These are phyloP conservation scores for Sylvilagus floridanus DNA, from an alignment of 2,797 vertebrate genomes.

Conservation along the genomic window DNA sequence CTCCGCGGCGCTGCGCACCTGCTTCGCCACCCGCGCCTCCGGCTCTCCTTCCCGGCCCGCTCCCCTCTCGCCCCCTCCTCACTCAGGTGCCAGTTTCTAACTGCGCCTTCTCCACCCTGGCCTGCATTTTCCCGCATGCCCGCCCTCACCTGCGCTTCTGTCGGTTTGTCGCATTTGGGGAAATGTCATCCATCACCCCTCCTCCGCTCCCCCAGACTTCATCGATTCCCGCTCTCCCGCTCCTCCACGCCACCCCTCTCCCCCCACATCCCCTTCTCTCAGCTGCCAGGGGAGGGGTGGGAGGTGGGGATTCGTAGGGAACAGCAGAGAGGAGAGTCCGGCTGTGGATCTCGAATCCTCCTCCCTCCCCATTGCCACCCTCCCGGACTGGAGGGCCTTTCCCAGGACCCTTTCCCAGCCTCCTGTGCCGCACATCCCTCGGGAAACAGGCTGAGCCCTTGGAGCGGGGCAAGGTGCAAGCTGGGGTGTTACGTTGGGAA, in stretches of 20 bases:
- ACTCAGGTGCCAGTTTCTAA: not conserved
- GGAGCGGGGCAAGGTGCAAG: not conserved
- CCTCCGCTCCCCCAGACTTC: not conserved
- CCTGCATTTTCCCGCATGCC: not conserved
- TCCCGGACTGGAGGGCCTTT: not conserved
- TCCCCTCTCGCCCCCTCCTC: not conserved
- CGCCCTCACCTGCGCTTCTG: not conserved
- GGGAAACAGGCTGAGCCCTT: not conserved
- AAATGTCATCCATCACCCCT: conserved; percentile 1
- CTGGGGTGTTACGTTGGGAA: not conserved
- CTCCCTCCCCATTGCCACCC: not conserved
- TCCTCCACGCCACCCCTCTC: not conserved
- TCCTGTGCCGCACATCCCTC: conserved; percentile 5
- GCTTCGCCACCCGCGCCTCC: not conserved
- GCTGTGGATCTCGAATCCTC: not conserved
- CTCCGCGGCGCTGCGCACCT: conserved; percentile 52
- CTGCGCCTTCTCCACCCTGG: not conserved
- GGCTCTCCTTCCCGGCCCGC: conserved; percentile 67
- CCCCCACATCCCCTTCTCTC: not conserved
- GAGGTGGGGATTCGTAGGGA: not conserved
- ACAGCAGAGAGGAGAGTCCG: not conserved
- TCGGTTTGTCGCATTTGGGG: not conserved
- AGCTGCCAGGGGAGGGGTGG: not conserved
- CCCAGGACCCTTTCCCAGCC: not conserved
- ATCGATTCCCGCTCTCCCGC: not conserved